These are phyloP conservation scores for Mylabris phalerata DNA, from an alignment of 1,140 invertebrate species.

Conservation along the genomic window DNA sequence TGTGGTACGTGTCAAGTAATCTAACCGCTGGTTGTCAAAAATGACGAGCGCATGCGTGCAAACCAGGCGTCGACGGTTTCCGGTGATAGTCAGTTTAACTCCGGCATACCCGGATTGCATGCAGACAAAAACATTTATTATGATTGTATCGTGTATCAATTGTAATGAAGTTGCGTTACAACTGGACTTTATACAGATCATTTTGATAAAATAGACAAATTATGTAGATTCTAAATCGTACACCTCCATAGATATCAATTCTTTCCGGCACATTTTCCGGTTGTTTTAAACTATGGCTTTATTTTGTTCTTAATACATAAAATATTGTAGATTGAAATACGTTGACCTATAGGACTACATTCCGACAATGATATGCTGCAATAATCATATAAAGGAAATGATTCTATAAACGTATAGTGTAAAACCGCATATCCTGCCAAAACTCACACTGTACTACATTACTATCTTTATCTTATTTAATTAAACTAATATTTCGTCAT, in stretches of 20 bases:
- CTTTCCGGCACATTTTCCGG: slow-evolving; percentile 10
- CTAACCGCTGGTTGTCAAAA: slow-evolving; percentile 12
- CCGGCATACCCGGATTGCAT: slow-evolving; percentile 8
- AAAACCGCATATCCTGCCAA: too few relatives aligned
- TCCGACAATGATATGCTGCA: too few relatives aligned
- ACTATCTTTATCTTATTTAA: slow-evolving; percentile 10
- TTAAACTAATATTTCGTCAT: slow-evolving; percentile 13
- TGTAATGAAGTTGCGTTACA: slow-evolving; percentile 28
- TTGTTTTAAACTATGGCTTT: too few relatives aligned
- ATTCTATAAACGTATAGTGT: too few relatives aligned
- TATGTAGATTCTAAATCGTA: slow-evolving; percentile 5
- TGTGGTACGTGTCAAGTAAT: slow-evolving; percentile 7
- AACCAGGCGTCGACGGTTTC: slow-evolving; percentile 14
- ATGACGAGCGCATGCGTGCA: slow-evolving; percentile 15
- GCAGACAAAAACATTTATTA: slow-evolving; percentile 21
- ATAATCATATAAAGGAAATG: too few relatives aligned
- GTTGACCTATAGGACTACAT: too few relatives aligned
- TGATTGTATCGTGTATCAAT: slow-evolving; percentile 26
- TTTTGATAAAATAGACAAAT: slow-evolving; percentile 19
- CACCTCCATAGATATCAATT: slow-evolving; percentile 7
- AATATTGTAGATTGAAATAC: too few relatives aligned
- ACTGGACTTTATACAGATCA: slow-evolving; percentile 6
- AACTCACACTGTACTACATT: not conserved
- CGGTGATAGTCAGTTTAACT: slow-evolving; percentile 16
- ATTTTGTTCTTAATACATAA: too few relatives aligned